These are phyloP conservation scores for Stratiomys singularior DNA, from an alignment of 2,888 invertebrate species.

Conservation along the genomic window DNA sequence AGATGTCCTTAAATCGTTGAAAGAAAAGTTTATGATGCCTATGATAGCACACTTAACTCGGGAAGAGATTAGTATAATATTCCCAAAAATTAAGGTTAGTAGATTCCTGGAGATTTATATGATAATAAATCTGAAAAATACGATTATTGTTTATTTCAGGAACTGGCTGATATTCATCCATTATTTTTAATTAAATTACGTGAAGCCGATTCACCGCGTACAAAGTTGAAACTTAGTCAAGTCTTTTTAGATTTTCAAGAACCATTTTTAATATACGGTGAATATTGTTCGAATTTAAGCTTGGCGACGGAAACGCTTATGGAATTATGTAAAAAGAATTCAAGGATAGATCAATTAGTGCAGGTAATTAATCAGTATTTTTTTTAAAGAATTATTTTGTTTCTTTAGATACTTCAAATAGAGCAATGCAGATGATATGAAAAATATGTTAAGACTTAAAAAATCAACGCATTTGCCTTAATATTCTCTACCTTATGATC, in stretches of 20 bases:
- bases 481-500: no score
- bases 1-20: constrained; percentile 88
- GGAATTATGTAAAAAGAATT: constrained; percentile 64
- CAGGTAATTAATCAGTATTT: constrained; percentile 55
- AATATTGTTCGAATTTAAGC: constrained; percentile 94
- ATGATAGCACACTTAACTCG: constrained; percentile 76
- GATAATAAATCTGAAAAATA: no score
- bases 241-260: constrained; percentile 93
- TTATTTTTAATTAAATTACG: constrained; percentile 84
- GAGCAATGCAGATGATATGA: no score
- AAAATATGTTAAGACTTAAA: not conserved
- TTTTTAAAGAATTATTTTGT: not conserved
- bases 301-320: constrained; percentile 85
- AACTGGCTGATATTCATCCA: constrained; percentile 86
- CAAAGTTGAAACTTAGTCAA: constrained; percentile 73
- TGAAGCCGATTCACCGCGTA: constrained; percentile 74
- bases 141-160: constrained; percentile 69
- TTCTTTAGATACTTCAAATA: not conserved
- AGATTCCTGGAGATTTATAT: no score
- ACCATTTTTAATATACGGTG: constrained; percentile 91
- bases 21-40: constrained; percentile 82
- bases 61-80: constrained; percentile 82
- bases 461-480: not conserved
- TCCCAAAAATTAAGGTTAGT: constrained; percentile 87
- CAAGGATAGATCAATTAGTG: constrained; percentile 63